Percentiles rank a stretch among this genome's conserved stretches.
phyloP scores from a whole-genome alignment of 2,113 vertebrate species.

The Petromus typicus region DNA sequence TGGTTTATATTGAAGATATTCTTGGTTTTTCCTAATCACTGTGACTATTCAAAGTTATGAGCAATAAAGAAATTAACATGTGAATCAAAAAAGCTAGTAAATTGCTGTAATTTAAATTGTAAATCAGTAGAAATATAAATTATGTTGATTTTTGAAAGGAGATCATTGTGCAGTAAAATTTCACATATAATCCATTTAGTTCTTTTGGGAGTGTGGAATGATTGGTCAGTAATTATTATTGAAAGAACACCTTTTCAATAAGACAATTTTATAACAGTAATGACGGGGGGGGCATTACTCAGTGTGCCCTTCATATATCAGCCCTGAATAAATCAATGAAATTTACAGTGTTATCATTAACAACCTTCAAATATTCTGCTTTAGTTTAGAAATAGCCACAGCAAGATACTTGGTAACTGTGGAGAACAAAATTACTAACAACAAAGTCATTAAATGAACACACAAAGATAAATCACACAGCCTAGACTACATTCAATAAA shows the following conservation, averaged over 20 bases:
- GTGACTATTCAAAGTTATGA: not conserved
- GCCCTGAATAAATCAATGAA: slow-evolving; percentile 56
- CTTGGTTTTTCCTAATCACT: slow-evolving; percentile 40
- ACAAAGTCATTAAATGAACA: slow-evolving; percentile 62
- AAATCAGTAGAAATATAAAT: slow-evolving; percentile 41
- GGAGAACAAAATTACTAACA: slow-evolving; percentile 76
- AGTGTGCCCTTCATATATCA: slow-evolving; percentile 51
- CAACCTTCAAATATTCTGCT: slow-evolving; percentile 54
- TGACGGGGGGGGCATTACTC: not conserved
- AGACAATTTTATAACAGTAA: slow-evolving; percentile 53
- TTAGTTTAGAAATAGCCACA: slow-evolving; percentile 72
- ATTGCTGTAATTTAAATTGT: not conserved
- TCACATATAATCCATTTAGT: slow-evolving; percentile 11
- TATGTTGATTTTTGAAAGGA: slow-evolving; percentile 36
- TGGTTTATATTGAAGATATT: not conserved
- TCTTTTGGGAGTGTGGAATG: slow-evolving; percentile 45
- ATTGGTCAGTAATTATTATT: slow-evolving; percentile 65
- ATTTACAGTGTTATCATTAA: slow-evolving; percentile 63
- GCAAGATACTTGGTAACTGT: slow-evolving; percentile 73
- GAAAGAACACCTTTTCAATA: slow-evolving; percentile 37
- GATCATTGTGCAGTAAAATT: slow-evolving; percentile 18
- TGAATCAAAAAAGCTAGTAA: slow-evolving; percentile 16
- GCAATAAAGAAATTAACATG: slow-evolving; percentile 31
- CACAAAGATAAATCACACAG: slow-evolving; percentile 70
- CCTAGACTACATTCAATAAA: slow-evolving; percentile 69